phyloP scores from a whole-genome alignment of 2,888 invertebrate species.

The Eremobia ochroleuca region DNA sequence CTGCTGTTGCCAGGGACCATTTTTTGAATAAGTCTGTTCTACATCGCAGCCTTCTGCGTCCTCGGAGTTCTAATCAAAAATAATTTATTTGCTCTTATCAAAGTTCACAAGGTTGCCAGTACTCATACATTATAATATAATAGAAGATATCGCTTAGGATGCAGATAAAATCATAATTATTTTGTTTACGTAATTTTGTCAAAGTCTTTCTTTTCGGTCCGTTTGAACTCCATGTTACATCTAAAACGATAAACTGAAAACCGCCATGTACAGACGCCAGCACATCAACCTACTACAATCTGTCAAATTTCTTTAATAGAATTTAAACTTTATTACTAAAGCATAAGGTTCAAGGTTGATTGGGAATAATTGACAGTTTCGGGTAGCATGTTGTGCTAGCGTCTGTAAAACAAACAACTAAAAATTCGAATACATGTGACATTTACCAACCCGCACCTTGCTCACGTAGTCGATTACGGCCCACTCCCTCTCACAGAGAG shows the following conservation, averaged over 20 bases:
- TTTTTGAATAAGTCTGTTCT: not conserved
- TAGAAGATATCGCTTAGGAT: not conserved
- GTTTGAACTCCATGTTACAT: not conserved
- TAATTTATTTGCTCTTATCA: slow-evolving; percentile 45
- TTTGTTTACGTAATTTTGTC: not conserved
- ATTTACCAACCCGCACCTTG: not conserved
- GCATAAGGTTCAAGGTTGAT: too few relatives aligned
- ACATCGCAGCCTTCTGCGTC: not conserved
- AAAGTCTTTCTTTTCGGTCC: not conserved
- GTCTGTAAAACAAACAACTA: too few relatives aligned
- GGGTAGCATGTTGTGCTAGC: too few relatives aligned
- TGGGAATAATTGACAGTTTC: too few relatives aligned
- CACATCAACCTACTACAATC: too few relatives aligned
- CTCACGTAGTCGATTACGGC: not conserved
- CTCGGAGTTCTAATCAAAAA: slow-evolving; percentile 30
- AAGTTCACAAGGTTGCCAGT: slow-evolving; percentile 43
- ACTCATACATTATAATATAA: not conserved
- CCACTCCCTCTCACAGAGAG: not conserved
- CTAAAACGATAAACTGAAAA: not conserved
- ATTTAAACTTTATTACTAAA: too few relatives aligned
- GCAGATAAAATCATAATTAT: not conserved
- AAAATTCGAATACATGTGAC: too few relatives aligned
- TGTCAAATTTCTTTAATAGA: too few relatives aligned
- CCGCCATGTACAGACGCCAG: not conserved
- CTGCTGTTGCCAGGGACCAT: not conserved